phyloP scores from a whole-genome alignment of 2,888 invertebrate species.

The Eupithecia centaureata region DNA sequence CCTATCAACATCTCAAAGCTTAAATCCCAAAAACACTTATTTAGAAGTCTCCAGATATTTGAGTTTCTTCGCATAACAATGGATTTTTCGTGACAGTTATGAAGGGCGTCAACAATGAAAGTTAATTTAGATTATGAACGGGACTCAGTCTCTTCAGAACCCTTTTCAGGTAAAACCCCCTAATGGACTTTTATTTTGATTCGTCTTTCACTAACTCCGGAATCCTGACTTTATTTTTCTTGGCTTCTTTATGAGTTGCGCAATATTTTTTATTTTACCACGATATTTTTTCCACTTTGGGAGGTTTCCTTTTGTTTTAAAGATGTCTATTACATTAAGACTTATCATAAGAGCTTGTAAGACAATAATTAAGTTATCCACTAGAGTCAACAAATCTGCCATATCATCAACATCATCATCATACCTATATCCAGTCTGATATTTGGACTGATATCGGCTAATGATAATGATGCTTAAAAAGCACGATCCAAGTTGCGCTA shows the following conservation, averaged over 20 bases:
- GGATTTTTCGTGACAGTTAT: constrained; percentile 37
- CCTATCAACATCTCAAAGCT: not conserved
- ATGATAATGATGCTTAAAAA: no score
- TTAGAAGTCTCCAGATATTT: constrained; percentile 2
- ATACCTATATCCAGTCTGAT: no score
- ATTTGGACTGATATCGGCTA: no score
- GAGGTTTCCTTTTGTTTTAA: not conserved
- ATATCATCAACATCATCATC: no score
- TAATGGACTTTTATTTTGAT: constrained; percentile 33
- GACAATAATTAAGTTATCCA: no score
- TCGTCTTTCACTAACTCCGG: constrained; percentile 28
- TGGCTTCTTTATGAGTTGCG: constrained; percentile 3
- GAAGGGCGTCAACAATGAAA: constrained; percentile 39
- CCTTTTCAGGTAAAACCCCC: constrained; percentile 33
- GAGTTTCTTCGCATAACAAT: constrained; percentile 7
- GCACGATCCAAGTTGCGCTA: no score
- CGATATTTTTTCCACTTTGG: not conserved
- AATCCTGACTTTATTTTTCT: constrained; percentile 17
- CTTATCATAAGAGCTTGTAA: no score
- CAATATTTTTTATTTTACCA: not conserved
- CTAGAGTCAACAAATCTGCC: no score
- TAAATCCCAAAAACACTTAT: not conserved
- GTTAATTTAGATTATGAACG: constrained; percentile 46
- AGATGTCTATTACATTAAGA: no score
- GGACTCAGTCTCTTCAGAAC: constrained; percentile 28